Evolutionary conservation across 1,140 invertebrate genomes (phyloP).

Genomic region (Dysdera silvatica): DNA sequence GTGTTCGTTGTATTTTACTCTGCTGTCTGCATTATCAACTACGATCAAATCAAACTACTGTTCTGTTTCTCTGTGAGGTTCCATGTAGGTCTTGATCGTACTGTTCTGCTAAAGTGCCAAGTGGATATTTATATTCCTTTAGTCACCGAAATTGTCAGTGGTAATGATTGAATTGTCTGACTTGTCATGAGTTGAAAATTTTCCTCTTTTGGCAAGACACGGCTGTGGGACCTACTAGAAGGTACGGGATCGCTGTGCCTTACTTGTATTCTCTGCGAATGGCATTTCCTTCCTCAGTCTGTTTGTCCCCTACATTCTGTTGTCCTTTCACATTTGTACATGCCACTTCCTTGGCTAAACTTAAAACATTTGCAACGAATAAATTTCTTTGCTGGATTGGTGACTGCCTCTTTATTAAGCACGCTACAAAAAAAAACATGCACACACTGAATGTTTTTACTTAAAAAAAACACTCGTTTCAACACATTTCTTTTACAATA

Average conservation of each 20-base stretch:
- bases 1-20: constrained; percentile 16
- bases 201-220: constrained; percentile 12
- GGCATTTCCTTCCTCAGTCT: constrained; percentile 28
- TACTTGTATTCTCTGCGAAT: constrained; percentile 27
- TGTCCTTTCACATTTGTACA: constrained; percentile 26
- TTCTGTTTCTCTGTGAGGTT: constrained; percentile 5
- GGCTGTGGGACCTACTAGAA: constrained; percentile 23
- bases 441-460: no score
- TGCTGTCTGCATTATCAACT: constrained; percentile 15
- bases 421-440: no score
- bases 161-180: constrained; percentile 23
- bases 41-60: constrained; percentile 6
- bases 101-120: constrained; percentile 28
- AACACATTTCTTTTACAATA: no score
- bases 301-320: constrained; percentile 25
- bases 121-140: constrained; percentile 28
- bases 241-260: constrained; percentile 26
- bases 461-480: no score
- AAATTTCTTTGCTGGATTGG: constrained; percentile 30
- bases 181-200: constrained; percentile 24
- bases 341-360: constrained; percentile 27
- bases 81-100: constrained; percentile 9
- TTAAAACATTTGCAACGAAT: constrained; percentile 29
- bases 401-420: no score
- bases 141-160: constrained; percentile 13